Conservation (phyloP, 2,113 vertebrate species). For the Nycticryphes semicollaris region DNA sequence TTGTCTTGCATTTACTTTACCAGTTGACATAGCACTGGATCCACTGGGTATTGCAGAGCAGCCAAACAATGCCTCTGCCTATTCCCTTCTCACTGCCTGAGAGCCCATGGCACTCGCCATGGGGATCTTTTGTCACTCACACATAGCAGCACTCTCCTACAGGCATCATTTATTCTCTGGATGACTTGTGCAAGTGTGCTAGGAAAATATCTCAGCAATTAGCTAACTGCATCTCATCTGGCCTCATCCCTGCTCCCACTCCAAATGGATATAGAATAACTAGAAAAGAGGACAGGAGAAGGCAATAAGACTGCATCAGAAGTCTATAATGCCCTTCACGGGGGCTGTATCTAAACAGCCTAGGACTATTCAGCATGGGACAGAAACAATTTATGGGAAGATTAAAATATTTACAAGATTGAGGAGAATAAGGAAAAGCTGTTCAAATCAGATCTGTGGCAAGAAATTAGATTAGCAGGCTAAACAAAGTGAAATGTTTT, state of each 20-base stretch:
- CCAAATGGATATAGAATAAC: neutral
- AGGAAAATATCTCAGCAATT: neutral
- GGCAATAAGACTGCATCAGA: neutral
- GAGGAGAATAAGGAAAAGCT: neutral
- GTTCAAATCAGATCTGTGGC: neutral
- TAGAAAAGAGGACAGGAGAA: neutral
- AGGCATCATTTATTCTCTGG: neutral
- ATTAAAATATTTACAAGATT: neutral
- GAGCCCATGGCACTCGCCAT: neutral
- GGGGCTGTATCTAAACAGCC: neutral
- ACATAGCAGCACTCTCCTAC: neutral
- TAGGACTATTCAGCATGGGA: neutral
- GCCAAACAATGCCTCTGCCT: neutral
- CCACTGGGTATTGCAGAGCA: neutral
- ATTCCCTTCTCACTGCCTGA: neutral
- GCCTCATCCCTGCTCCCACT: neutral
- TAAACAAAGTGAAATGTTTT: neutral
- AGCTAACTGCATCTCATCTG: neutral
- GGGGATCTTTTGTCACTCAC: neutral
- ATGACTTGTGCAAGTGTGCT: neutral
- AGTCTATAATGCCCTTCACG: neutral
- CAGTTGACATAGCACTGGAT: neutral
- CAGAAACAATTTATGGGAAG: neutral
- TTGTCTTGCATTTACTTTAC: neutral
- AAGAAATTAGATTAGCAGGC: neutral